These are phyloP conservation scores for Sander vitreus DNA, from an alignment of 2,113 vertebrate genomes.

Conservation along the genomic window DNA sequence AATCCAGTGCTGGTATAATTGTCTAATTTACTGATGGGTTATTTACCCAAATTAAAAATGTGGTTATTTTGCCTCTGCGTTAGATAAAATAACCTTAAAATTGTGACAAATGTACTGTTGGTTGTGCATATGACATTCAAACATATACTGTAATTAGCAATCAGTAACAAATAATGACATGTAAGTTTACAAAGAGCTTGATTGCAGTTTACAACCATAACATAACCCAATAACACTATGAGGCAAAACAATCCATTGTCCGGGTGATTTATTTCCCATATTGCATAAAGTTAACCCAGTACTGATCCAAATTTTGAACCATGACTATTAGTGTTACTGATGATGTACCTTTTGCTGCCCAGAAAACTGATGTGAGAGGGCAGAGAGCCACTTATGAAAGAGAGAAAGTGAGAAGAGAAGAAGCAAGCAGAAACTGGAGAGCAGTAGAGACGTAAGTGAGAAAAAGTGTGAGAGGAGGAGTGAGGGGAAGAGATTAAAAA, in stretches of 20 bases:
- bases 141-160: neutral
- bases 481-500: conserved; percentile 19
- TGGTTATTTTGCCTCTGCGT: neutral
- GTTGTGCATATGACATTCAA: neutral
- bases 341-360: conserved; percentile 36
- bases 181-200: neutral
- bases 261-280: neutral
- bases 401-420: conserved; percentile 12
- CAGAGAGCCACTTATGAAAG: conserved; percentile 33
- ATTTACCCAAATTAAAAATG: neutral
- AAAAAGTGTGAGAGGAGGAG: conserved; percentile 17
- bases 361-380: conserved; percentile 23
- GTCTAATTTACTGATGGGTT: neutral
- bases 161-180: neutral
- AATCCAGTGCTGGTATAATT: too few relatives aligned
- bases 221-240: neutral
- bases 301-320: neutral
- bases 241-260: neutral
- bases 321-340: neutral
- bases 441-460: neutral
- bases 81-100: neutral
- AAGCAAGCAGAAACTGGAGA: conserved; percentile 16
- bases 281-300: neutral
- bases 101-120: neutral
- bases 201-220: neutral